A percentile compares a stretch with the other conserved stretches of the same genome.
Evolutionary conservation across 1,140 invertebrate species (phyloP).

Genomic region (Lasaia peninsularis): DNA sequence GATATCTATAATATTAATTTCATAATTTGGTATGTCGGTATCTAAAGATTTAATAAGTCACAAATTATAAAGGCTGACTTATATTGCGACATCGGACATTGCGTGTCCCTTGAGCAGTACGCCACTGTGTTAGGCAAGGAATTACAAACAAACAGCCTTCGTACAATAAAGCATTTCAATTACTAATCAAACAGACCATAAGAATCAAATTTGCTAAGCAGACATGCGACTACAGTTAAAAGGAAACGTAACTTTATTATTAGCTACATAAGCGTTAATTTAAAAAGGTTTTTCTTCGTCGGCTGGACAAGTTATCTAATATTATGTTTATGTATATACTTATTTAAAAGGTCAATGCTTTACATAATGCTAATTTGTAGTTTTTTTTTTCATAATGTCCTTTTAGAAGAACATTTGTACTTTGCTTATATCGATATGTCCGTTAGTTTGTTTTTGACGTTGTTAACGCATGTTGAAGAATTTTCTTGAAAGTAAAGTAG

Average conservation of each 20-base stretch:
- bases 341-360: constrained; percentile 6
- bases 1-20: background rate
- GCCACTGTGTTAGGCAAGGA: constrained; percentile 12
- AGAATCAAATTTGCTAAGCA: background rate
- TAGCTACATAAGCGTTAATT: background rate
- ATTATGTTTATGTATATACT: background rate
- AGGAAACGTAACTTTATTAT: background rate
- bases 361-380: constrained; percentile 1
- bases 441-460: no score
- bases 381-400: background rate
- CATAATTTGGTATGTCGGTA: background rate
- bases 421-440: no score
- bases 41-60: background rate
- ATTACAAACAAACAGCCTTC: background rate
- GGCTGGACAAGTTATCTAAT: background rate
- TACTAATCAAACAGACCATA: background rate
- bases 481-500: no score
- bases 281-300: background rate
- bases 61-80: constrained; percentile 15
- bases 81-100: constrained; percentile 13
- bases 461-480: no score
- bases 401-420: background rate
- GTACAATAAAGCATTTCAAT: background rate
- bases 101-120: constrained; percentile 16
- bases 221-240: background rate